Conservation (phyloP, 2,888 invertebrate species). For the Temnothorax ravouxi region DNA sequence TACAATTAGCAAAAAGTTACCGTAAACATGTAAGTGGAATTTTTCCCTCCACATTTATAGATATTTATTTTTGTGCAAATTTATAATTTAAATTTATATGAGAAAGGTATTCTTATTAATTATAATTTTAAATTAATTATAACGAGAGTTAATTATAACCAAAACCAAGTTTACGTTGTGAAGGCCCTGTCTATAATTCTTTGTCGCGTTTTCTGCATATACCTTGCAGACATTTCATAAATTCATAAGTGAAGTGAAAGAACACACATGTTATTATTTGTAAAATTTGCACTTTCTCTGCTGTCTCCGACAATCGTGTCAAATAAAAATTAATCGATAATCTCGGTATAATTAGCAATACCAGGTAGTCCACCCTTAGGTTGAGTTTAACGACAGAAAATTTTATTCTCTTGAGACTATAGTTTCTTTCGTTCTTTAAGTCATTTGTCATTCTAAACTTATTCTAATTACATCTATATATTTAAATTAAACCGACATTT, state of each 20-base stretch:
- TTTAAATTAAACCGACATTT: no score
- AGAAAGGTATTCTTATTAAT: neutral
- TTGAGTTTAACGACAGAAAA: neutral
- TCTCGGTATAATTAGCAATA: neutral
- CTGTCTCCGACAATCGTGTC: neutral
- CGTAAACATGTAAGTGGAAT: neutral
- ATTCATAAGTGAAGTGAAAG: neutral
- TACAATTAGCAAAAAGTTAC: neutral
- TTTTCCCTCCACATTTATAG: neutral
- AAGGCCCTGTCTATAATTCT: neutral
- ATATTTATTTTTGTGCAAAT: neutral
- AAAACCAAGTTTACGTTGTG: neutral
- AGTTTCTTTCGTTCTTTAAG: neutral
- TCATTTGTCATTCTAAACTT: neutral
- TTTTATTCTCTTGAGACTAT: neutral
- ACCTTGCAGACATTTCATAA: neutral
- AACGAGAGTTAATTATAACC: no score
- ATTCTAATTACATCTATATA: neutral
- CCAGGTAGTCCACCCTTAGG: neutral
- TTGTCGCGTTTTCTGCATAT: neutral
- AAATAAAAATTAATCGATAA: conserved; percentile 1
- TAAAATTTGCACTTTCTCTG: neutral
- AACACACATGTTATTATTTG: neutral
- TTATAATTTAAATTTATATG: conserved; percentile 19
- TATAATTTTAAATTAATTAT: neutral